Conservation (phyloP, 2,888 invertebrate species). For the Parnassius smintheus region DNA sequence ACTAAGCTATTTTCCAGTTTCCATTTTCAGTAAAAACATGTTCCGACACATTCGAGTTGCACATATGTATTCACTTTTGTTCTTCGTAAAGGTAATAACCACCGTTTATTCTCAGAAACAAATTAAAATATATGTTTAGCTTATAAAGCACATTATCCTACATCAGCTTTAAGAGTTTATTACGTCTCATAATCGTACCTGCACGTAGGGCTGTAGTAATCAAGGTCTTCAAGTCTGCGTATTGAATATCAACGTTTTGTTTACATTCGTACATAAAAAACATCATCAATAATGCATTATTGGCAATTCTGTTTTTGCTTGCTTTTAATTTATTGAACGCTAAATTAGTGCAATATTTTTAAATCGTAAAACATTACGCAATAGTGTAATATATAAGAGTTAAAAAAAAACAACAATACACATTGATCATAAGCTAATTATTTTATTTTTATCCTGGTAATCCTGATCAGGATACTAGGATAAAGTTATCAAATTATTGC, state of each 20-base stretch:
- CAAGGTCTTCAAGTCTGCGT: constrained; percentile 72
- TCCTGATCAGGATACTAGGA: no score
- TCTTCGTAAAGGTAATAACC: constrained; percentile 8
- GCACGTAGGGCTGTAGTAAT: constrained; percentile 54
- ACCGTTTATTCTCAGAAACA: background rate
- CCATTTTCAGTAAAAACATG: constrained; percentile 78
- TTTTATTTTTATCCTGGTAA: no score
- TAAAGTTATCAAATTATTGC: no score
- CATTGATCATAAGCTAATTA: no score
- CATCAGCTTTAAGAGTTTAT: constrained; percentile 30
- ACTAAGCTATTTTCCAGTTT: constrained; percentile 70
- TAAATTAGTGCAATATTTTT: constrained; percentile 24
- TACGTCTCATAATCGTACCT: constrained; percentile 36
- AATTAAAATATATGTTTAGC: constrained; percentile 22
- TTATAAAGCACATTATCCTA: constrained; percentile 38
- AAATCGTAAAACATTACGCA: constrained; percentile 29
- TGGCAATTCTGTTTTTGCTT: constrained; percentile 32
- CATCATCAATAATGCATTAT: constrained; percentile 38
- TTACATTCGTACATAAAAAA: constrained; percentile 54
- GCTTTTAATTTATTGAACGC: constrained; percentile 31
- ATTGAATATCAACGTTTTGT: constrained; percentile 75
- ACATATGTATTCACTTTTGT: constrained; percentile 39
- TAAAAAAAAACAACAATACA: no score
- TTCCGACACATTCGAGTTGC: constrained; percentile 50
- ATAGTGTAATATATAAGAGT: background rate